A percentile compares a stretch with the other conserved stretches of the same genome.
Conservation (phyloP, 2,113 vertebrate species). For the Cyprinus carpio region DNA sequence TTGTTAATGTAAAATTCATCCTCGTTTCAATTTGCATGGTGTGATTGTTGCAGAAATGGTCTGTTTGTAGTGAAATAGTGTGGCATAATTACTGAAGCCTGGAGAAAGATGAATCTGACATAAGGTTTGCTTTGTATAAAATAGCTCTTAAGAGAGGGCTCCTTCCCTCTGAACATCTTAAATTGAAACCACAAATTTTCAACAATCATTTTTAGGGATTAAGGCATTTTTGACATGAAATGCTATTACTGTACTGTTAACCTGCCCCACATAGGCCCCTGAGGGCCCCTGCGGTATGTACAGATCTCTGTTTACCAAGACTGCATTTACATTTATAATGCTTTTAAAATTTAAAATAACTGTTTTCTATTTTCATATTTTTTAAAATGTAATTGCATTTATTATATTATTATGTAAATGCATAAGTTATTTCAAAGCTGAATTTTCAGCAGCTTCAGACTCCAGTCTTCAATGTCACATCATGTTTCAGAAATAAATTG, state of each 20-base stretch:
- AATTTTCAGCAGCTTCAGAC: no score
- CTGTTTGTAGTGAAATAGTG: not conserved
- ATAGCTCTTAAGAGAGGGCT: not conserved
- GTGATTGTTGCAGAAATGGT: not conserved
- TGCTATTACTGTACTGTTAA: not conserved
- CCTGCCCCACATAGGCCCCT: not conserved
- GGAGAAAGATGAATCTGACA: not conserved
- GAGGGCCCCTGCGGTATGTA: not conserved
- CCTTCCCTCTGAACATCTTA: not conserved
- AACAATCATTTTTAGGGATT: not conserved
- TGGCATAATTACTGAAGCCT: not conserved
- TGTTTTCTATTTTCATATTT: no score
- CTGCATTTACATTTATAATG: not conserved
- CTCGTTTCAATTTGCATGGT: not conserved
- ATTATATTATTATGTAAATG: no score
- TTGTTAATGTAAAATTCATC: not conserved
- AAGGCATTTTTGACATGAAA: not conserved
- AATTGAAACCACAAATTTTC: not conserved
- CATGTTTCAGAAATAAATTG: no score
- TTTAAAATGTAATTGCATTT: no score
- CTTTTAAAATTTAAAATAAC: no score
- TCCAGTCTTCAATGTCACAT: no score
- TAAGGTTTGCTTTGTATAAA: slow-evolving; percentile 4
- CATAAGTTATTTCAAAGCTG: no score
- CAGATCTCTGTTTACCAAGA: not conserved